Evolutionary conservation across 1,140 invertebrate genomes (phyloP), one percentile per base, ranked within the genome.

Genomic region (Hyles euphorbiae): DNA sequence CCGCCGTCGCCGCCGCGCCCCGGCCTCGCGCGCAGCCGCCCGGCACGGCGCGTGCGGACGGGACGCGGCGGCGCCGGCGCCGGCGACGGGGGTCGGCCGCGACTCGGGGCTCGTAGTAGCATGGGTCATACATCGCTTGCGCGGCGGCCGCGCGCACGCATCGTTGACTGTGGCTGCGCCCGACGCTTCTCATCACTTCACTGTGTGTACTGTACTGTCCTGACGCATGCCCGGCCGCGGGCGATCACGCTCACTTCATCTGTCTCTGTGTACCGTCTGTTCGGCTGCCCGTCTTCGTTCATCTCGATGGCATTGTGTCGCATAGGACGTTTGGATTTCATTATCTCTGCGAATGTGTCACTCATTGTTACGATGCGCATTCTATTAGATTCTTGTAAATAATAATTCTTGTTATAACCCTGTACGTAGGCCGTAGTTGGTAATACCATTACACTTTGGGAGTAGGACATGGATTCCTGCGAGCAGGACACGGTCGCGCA

Each of bases 91-190:
- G 60, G 52, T 51, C 63, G 65, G 57, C 65, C 68, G 65, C 60
- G 62, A 47, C 50, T 60, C 67, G 64, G 71, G 72, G 77, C 75
- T 75, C 75, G 84, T 87, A 87, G 84, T 85, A 87, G 84, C 84
- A 87, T 86, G 83, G 84, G 84, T 86, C 84, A 87, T 87, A 87
- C 81, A 83, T 87, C 76, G 84, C 84, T 88, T 88, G 83, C 81
- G 84, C 81, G 76, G 76, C 77, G 82, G 81, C 83, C 82, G 84
- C 84, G 82, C 84, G 81, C 80, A 77, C 85, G 81, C 83, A 83
- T 81, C 82, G 83, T 86, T 88, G 77, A 83, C 86, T 88, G 85
- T 88, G 85, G 81, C 83, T 88, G 85, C 79, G 85, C 85, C 85
- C 83, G 82, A 87, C 57, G 85, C 85, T 88, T 88, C 70, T 88